Evolutionary conservation across 1,140 invertebrate genomes (phyloP).

Genomic region (Magallana gigas): DNA sequence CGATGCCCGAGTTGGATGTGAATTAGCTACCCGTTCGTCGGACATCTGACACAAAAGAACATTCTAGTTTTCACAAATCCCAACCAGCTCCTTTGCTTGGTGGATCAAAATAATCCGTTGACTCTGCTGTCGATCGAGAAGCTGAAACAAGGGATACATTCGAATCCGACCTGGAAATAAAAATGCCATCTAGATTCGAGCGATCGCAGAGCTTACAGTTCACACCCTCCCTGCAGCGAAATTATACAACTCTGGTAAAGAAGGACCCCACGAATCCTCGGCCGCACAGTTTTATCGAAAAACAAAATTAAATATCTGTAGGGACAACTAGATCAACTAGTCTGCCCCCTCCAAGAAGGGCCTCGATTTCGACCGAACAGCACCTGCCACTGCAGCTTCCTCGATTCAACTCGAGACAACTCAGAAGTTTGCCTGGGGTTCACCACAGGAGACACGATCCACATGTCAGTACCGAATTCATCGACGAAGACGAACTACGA

Average conservation of each 20-base stretch:
- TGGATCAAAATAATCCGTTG: background rate
- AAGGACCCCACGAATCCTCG: too few species aligned
- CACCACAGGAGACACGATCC: background rate
- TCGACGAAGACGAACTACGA: slow-evolving; percentile 62
- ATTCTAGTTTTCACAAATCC: slow-evolving; percentile 4
- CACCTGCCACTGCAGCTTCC: background rate
- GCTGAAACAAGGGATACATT: background rate
- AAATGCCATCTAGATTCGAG: background rate
- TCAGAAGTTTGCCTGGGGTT: background rate
- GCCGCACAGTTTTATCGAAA: background rate
- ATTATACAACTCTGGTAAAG: background rate
- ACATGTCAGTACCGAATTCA: slow-evolving; percentile 40
- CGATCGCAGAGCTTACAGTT: background rate
- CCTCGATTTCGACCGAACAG: background rate
- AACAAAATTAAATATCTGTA: background rate
- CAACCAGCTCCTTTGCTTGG: slow-evolving; percentile 2
- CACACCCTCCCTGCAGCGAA: slow-evolving; percentile 17
- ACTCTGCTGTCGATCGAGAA: background rate
- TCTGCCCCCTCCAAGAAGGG: background rate
- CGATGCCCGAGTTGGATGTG: slow-evolving; percentile 26
- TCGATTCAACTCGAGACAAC: background rate
- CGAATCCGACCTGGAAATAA: background rate
- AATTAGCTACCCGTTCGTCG: background rate
- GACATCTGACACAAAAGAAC: background rate
- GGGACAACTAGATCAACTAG: background rate